These are phyloP conservation scores for Trochalopteron elliotii DNA, from an alignment of 2,113 vertebrate genomes.

Conservation along the genomic window DNA sequence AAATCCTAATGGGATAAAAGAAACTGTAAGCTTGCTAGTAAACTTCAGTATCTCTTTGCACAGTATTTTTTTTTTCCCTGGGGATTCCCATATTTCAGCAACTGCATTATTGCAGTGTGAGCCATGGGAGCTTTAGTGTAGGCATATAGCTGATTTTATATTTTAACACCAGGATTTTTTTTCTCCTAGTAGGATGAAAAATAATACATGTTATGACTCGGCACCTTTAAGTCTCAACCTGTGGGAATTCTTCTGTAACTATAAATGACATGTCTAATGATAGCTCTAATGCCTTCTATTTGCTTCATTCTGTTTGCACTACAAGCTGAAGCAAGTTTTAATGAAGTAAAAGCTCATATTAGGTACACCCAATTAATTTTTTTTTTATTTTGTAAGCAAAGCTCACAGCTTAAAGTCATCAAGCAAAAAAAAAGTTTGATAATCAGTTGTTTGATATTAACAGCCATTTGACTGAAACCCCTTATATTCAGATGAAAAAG, in stretches of 20 bases:
- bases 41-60: background rate
- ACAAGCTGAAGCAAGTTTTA: slow-evolving; percentile 49
- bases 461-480: background rate
- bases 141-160: background rate
- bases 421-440: background rate
- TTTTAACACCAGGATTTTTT: background rate
- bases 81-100: background rate
- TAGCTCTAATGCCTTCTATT: background rate
- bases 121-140: background rate
- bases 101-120: background rate
- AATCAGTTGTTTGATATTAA: background rate
- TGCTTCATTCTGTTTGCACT: background rate
- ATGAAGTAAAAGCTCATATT: background rate
- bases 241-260: slow-evolving; percentile 28
- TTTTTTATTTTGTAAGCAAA: background rate
- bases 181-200: background rate
- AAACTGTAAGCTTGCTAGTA: background rate
- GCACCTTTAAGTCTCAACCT: background rate
- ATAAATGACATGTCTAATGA: background rate
- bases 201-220: background rate
- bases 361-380: background rate
- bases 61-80: background rate
- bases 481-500: background rate
- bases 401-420: background rate
- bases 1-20: background rate